A percentile compares a stretch with the other conserved stretches of the same genome.
These are phyloP conservation scores for Melipona bicolor DNA, from an alignment of 2,888 invertebrate species.

Conservation along the genomic window DNA sequence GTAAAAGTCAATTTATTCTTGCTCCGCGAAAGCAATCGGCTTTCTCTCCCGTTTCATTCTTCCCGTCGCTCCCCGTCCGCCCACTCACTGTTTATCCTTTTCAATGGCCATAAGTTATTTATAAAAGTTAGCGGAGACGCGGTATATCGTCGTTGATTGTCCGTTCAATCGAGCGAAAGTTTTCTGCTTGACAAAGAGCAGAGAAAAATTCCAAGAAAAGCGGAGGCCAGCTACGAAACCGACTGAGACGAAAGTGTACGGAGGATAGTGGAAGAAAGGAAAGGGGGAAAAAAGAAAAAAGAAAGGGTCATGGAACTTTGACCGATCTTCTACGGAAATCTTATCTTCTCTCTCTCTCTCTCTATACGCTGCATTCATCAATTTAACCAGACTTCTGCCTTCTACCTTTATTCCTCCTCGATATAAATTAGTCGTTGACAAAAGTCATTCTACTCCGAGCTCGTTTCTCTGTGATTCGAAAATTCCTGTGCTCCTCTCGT, in stretches of 20 bases:
- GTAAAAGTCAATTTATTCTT: slow-evolving; percentile 36
- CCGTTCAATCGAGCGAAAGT: slow-evolving; percentile 65
- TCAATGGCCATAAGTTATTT: slow-evolving; percentile 64
- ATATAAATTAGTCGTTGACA: slow-evolving; percentile 32
- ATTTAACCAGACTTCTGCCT: neutral
- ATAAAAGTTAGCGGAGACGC: slow-evolving; percentile 59
- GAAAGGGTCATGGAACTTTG: slow-evolving; percentile 47
- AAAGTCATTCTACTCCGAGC: neutral
- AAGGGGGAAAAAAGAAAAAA: neutral
- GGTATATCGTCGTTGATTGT: slow-evolving; percentile 56
- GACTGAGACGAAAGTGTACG: neutral
- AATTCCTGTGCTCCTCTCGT: neutral
- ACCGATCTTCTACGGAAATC: slow-evolving; percentile 38
- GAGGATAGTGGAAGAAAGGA: neutral
- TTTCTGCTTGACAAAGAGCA: slow-evolving; percentile 62
- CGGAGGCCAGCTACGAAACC: neutral
- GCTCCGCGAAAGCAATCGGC: neutral
- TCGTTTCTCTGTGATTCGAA: neutral
- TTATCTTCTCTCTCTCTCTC: neutral
- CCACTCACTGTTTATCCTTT: slow-evolving; percentile 42
- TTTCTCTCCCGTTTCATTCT: neutral
- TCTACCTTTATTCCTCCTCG: neutral
- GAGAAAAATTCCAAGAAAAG: slow-evolving; percentile 25
- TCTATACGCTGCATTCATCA: neutral
- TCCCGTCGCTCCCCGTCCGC: neutral